Base-by-base conservation (phyloP, 2,888 invertebrate genomes). In the Trachelus iudaicus region DNA sequence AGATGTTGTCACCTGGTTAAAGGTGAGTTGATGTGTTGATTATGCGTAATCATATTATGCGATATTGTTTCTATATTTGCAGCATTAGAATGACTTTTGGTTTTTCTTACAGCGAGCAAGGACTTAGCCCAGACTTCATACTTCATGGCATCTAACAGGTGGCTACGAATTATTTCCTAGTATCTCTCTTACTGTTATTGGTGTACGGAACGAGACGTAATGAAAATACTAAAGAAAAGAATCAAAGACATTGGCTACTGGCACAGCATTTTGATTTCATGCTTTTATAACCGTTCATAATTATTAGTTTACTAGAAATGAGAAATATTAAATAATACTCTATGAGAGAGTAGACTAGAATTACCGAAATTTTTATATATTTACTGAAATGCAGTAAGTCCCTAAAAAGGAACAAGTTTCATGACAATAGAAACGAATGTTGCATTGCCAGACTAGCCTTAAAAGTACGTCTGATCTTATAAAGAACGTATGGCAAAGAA, bases 61-160 rank as follows among this genome's bases (percentile, higher is more conserved):
- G 15, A 40, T 15, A 40, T 40, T 40, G 1, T 40, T 40, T 40
- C 40, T 40, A 40, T 40, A 40, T 40, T 6, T 15, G 6, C 15
- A 40, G 15, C 40, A 40, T 40, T 40, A 40, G 6, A 40, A 40
- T 15, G 40, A 15, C 40, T 40, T 15, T 40, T 73, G 37, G 40
- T 35, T 76, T 31, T 30, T 34, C 75, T 91, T 90, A 56, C 93
- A 97, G 98, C 98, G 81, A 97, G 97, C 91, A 98, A 98, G 93
- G 98, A 99, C 92, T 94, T 99, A 89, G 98, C 98, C 76, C 98
- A 99, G 93, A 98, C 98, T 35, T 98, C 98, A 4, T 99, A 99
- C 93, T 98, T 98, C 93, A 97, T 99, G 96, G 99, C 99, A 83
- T 99, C 99, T 76, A 99, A 99, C 93, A 97, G 97, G 97, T 97